These are phyloP conservation scores for Pluvialis apricaria DNA, from an alignment of 2,113 vertebrate species.

Conservation along the genomic window DNA sequence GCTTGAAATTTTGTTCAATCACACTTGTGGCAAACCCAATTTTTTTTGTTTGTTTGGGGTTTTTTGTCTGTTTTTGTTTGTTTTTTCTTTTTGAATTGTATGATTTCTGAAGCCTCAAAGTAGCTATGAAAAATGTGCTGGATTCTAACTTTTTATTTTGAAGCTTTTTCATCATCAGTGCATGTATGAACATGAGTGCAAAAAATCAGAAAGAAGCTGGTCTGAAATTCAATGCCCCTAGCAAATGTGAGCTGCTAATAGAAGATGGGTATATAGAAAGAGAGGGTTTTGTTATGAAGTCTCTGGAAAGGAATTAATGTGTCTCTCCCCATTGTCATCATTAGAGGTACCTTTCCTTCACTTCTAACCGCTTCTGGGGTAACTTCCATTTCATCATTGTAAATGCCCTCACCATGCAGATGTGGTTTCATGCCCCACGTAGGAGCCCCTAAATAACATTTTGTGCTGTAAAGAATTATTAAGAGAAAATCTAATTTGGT, in stretches of 20 bases:
- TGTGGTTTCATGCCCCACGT: not conserved
- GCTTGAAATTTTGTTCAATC: not conserved
- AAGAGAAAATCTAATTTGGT: not conserved
- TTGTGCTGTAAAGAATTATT: not conserved
- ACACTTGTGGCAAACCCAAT: not conserved
- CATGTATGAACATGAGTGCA: not conserved
- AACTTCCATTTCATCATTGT: not conserved
- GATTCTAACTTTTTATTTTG: not conserved
- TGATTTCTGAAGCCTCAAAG: not conserved
- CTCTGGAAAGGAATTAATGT: not conserved
- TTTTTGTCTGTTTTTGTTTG: too few species aligned
- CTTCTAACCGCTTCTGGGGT: not conserved
- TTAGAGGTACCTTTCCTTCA: not conserved
- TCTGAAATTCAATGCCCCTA: not conserved
- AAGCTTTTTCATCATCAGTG: not conserved
- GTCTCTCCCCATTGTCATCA: not conserved
- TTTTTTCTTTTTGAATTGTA: not conserved
- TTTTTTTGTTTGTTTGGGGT: too few species aligned
- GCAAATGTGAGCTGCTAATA: not conserved
- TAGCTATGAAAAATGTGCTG: not conserved
- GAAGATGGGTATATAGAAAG: not conserved
- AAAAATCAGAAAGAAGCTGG: not conserved
- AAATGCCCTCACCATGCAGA: not conserved
- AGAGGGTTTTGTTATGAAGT: not conserved
- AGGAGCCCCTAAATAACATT: not conserved